Percentiles rank a stretch among this genome's conserved stretches.
These are phyloP conservation scores for Camponotus pennsylvanicus DNA, from an alignment of 1,140 invertebrate species.

Conservation along the genomic window DNA sequence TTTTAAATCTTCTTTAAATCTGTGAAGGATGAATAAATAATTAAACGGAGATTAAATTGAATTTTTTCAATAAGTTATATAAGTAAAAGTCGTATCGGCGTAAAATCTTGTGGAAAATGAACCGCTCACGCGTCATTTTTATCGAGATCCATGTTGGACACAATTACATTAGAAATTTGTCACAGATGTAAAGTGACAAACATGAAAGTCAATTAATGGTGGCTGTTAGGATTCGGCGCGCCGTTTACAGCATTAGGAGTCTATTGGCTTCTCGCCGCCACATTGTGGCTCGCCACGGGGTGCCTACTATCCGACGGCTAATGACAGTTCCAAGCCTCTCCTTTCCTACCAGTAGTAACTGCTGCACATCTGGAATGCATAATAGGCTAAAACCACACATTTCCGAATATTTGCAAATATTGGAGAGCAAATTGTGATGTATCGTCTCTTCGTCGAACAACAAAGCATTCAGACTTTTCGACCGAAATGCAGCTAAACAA, in stretches of 20 bases:
- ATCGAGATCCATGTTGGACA: neutral
- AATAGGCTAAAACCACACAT: constrained; percentile 69
- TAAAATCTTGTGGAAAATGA: neutral
- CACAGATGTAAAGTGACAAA: constrained; percentile 47
- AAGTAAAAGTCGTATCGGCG: neutral
- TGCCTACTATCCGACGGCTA: constrained; percentile 75
- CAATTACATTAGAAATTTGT: constrained; percentile 12
- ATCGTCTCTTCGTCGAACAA: constrained; percentile 33
- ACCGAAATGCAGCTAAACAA: neutral
- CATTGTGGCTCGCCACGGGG: constrained; percentile 76
- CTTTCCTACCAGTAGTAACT: constrained; percentile 58
- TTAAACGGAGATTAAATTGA: neutral
- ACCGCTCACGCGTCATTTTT: neutral
- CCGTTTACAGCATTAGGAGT: constrained; percentile 60
- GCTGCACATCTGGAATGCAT: constrained; percentile 71
- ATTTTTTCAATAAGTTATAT: neutral
- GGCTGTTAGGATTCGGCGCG: constrained; percentile 36
- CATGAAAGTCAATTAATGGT: constrained; percentile 66
- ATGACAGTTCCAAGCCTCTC: constrained; percentile 77
- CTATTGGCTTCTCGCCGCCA: constrained; percentile 56
- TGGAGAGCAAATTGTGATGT: constrained; percentile 65
- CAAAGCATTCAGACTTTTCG: neutral
- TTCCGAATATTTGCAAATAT: constrained; percentile 72
- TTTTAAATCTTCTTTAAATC: neutral
- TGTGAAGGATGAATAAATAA: constrained; percentile 5